Conservation (phyloP, 2,113 vertebrate species). For the Dasypus novemcinctus region DNA sequence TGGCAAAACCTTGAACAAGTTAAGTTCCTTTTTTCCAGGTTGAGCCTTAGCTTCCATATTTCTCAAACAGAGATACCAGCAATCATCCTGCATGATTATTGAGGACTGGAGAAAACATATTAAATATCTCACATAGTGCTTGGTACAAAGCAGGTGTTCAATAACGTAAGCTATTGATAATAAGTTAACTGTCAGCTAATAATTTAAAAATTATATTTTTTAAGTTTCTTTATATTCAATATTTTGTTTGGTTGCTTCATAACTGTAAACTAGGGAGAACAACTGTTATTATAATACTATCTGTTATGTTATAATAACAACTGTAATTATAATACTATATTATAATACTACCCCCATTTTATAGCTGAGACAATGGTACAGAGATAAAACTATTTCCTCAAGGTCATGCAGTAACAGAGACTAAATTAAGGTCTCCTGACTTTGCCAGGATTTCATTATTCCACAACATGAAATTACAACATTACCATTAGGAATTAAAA, state of each 20-base stretch:
- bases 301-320: too few relatives aligned
- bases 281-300: neutral
- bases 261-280: neutral
- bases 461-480: neutral
- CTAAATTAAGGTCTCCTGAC: conserved; percentile 41
- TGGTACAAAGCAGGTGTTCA: neutral
- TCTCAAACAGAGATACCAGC: neutral
- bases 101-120: neutral
- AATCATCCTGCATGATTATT: neutral
- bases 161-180: neutral
- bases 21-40: neutral
- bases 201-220: conserved; percentile 26
- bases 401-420: neutral
- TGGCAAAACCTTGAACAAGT: conserved; percentile 12
- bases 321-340: too few relatives aligned
- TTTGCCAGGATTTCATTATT: conserved; percentile 8
- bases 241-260: conserved; percentile 46
- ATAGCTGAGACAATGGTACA: conserved; percentile 16
- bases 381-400: conserved; percentile 25
- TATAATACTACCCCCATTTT: too few relatives aligned
- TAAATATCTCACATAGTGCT: neutral
- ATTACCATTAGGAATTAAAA: conserved; percentile 48
- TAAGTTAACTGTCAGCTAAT: neutral
- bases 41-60: neutral
- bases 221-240: neutral